Evolutionary conservation across 2,113 vertebrate genomes (phyloP).

Genomic region (Xenus cinereus): DNA sequence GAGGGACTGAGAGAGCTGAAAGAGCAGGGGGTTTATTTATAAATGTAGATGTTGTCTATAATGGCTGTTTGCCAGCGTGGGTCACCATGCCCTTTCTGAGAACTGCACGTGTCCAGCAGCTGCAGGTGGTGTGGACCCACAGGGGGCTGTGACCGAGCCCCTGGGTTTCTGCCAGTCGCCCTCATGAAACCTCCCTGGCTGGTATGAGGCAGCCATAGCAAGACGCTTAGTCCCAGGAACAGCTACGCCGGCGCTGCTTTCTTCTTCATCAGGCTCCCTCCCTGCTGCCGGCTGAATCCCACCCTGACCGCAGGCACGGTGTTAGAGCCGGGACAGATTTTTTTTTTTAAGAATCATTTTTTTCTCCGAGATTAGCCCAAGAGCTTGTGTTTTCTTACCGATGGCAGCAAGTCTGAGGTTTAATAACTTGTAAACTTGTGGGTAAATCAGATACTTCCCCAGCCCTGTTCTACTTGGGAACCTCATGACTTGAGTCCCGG

Average conservation of each 20-base stretch:
- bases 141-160: not conserved
- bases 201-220: not conserved
- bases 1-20: not conserved
- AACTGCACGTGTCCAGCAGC: not conserved
- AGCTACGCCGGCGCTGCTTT: not conserved
- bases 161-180: not conserved
- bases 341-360: not conserved
- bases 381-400: not conserved
- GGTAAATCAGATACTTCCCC: not conserved
- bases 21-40: not conserved
- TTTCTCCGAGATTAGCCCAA: not conserved
- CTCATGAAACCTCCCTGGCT: not conserved
- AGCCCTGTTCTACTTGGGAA: not conserved
- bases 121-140: not conserved
- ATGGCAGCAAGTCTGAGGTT: not conserved
- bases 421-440: not conserved
- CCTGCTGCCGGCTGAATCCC: not conserved
- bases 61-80: not conserved
- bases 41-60: not conserved
- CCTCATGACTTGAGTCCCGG: not conserved
- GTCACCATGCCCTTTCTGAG: not conserved
- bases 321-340: not conserved
- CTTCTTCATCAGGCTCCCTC: not conserved
- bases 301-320: not conserved
- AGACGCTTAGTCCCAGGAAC: not conserved